These are phyloP conservation scores for Elaeidobius kamerunicus DNA, from an alignment of 2,888 invertebrate species.

Conservation along the genomic window DNA sequence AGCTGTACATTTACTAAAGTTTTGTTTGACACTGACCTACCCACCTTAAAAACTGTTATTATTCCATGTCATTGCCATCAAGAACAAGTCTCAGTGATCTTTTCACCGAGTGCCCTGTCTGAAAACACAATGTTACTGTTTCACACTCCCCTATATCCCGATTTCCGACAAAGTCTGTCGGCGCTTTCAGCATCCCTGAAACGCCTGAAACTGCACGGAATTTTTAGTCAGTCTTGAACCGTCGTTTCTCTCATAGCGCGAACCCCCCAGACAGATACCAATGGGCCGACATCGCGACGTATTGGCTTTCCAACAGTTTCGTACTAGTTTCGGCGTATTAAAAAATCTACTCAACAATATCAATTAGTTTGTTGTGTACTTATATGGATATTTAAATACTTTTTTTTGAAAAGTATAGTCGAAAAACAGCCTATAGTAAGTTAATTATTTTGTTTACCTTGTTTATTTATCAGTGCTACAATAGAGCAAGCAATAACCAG, in stretches of 20 bases:
- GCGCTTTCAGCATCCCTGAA: conserved; percentile 22
- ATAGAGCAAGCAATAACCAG: no score
- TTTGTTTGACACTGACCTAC: conserved; percentile 5
- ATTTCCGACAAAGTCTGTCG: conserved; percentile 11
- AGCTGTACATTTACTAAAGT: no score
- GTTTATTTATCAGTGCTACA: no score
- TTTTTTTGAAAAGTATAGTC: background rate
- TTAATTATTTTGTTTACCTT: no score
- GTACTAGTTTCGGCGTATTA: no score
- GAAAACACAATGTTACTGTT: conserved; percentile 8
- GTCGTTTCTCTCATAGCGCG: conserved; percentile 8
- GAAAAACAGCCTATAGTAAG: no score
- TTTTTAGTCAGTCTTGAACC: conserved; percentile 14
- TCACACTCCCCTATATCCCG: conserved; percentile 12
- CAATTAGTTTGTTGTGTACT: no score
- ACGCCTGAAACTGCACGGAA: conserved; percentile 15
- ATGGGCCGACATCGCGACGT: background rate
- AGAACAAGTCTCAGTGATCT: conserved; percentile 8
- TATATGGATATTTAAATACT: background rate
- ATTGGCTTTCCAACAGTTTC: background rate
- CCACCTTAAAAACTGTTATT: background rate
- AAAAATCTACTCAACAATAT: no score
- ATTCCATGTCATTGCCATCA: background rate
- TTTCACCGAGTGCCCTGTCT: conserved; percentile 10
- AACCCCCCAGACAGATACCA: background rate